phyloP scores from a whole-genome alignment of 1,140 invertebrate genomes.

The Zaprionus camerounensis region DNA sequence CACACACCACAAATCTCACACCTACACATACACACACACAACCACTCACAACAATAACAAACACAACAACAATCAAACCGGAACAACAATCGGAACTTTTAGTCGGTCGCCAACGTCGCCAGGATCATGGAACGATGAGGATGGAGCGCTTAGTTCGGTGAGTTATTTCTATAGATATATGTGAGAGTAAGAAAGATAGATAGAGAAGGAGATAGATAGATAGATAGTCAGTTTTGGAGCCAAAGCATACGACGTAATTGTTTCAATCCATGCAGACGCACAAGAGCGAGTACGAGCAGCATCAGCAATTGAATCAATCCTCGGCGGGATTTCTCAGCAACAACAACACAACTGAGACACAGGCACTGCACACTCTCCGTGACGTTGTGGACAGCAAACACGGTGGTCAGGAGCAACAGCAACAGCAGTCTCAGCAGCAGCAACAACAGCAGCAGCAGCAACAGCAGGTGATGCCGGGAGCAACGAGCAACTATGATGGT shows the following conservation, averaged over 20 bases:
- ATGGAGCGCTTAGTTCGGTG: slow-evolving; percentile 79
- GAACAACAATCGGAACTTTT: slow-evolving; percentile 34
- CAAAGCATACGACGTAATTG: background rate
- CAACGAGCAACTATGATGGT: slow-evolving; percentile 58
- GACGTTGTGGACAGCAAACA: slow-evolving; percentile 72
- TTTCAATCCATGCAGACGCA: slow-evolving; percentile 57
- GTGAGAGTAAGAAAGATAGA: background rate
- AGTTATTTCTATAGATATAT: slow-evolving; percentile 36
- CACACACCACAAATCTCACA: background rate
- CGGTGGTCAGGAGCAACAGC: slow-evolving; percentile 37
- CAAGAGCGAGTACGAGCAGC: slow-evolving; percentile 77
- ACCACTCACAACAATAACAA: slow-evolving; percentile 38
- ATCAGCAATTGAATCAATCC: slow-evolving; percentile 64
- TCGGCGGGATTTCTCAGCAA: slow-evolving; percentile 52
- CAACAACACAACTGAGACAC: slow-evolving; percentile 51
- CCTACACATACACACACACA: slow-evolving; percentile 29
- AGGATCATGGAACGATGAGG: slow-evolving; percentile 84
- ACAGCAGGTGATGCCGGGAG: slow-evolving; percentile 1
- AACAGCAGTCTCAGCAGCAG: slow-evolving; percentile 30
- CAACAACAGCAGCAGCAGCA: slow-evolving; percentile 12
- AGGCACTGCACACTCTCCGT: slow-evolving; percentile 57
- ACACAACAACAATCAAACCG: slow-evolving; percentile 36
- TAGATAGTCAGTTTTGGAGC: background rate
- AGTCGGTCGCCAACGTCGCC: slow-evolving; percentile 83
- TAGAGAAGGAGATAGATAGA: background rate